Evolutionary conservation across 2,888 invertebrate genomes (phyloP).

Genomic region (Pterobdella sp.): DNA sequence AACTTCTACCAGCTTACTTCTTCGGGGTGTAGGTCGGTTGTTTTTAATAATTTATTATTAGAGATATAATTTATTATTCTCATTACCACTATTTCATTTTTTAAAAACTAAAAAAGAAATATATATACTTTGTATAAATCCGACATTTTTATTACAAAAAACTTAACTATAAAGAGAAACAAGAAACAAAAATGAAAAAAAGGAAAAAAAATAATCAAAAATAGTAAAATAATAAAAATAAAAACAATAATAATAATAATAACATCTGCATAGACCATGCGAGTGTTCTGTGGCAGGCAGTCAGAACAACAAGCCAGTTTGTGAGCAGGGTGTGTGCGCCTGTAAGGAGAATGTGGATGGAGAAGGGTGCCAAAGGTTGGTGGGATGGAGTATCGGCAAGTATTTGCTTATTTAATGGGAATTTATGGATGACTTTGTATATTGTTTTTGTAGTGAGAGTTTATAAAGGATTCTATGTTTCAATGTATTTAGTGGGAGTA

Average conservation of each 20-base stretch:
- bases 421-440: no score
- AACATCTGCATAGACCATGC: slow-evolving; percentile 64
- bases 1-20: slow-evolving; percentile 84
- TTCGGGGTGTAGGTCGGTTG: slow-evolving; percentile 66
- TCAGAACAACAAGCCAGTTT: slow-evolving; percentile 68
- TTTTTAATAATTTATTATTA: background rate
- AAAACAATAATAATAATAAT: background rate
- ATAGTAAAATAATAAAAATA: background rate
- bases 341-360: slow-evolving; percentile 78
- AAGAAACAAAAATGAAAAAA: background rate
- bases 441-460: no score
- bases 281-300: slow-evolving; percentile 81
- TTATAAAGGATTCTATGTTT: no score
- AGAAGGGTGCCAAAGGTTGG: slow-evolving; percentile 75
- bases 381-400: slow-evolving; percentile 36
- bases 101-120: background rate
- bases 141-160: background rate
- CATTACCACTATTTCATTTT: background rate
- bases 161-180: no score
- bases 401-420: no score
- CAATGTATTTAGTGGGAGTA: no score
- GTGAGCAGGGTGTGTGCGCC: slow-evolving; percentile 62
- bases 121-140: background rate
- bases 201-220: background rate
- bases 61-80: background rate